phyloP scores from a whole-genome alignment of 1,140 invertebrate genomes.

The Tribolium castaneum region DNA sequence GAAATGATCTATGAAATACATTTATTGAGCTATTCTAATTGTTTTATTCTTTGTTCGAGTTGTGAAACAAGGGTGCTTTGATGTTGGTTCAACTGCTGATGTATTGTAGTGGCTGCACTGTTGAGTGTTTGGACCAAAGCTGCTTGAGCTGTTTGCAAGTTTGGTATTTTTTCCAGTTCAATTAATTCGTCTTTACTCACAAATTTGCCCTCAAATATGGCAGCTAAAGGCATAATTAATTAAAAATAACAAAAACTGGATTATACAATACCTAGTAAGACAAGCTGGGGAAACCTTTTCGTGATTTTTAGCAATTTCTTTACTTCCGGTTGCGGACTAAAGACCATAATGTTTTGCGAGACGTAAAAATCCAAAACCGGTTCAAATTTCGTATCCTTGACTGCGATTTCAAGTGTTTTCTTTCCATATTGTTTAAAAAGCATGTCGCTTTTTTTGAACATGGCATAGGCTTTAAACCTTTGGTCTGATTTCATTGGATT shows the following conservation, averaged over 20 bases:
- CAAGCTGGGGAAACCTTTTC: slow-evolving; percentile 72
- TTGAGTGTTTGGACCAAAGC: slow-evolving; percentile 74
- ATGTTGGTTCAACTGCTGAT: slow-evolving; percentile 74
- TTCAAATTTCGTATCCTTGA: slow-evolving; percentile 72
- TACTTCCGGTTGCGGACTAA: slow-evolving; percentile 71
- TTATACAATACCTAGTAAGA: slow-evolving; percentile 69
- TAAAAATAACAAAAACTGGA: slow-evolving; percentile 56
- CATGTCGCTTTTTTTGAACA: slow-evolving; percentile 74
- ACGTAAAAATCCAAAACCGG: slow-evolving; percentile 69
- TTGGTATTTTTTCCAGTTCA: slow-evolving; percentile 72
- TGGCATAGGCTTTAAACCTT: slow-evolving; percentile 70
- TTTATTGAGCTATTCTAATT: slow-evolving; percentile 48
- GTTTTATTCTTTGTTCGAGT: slow-evolving; percentile 56
- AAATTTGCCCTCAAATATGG: slow-evolving; percentile 74
- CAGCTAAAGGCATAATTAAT: slow-evolving; percentile 64
- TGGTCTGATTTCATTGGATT: slow-evolving; percentile 74
- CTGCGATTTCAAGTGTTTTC: slow-evolving; percentile 70
- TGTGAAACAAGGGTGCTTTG: slow-evolving; percentile 74
- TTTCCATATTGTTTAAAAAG: slow-evolving; percentile 72
- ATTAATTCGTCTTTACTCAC: slow-evolving; percentile 74
- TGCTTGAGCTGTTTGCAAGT: slow-evolving; percentile 70
- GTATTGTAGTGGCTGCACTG: slow-evolving; percentile 71
- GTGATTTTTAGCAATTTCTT: slow-evolving; percentile 69
- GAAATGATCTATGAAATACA: slow-evolving; percentile 22
- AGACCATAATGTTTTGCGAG: slow-evolving; percentile 71